Evolutionary conservation across 2,797 vertebrate genomes (phyloP).

Genomic region (Epinephelus awoara): DNA sequence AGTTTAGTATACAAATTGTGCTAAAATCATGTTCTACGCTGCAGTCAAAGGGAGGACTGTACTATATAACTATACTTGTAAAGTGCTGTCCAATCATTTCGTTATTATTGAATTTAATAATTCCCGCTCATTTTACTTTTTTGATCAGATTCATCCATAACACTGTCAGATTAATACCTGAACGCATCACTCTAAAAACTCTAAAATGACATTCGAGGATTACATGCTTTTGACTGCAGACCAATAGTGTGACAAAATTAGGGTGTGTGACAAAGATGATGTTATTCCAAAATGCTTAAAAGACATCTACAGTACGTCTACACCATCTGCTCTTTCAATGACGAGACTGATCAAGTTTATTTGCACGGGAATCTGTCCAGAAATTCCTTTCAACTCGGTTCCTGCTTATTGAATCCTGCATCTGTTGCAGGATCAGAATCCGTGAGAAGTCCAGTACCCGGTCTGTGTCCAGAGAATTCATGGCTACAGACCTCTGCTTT

Average conservation of each 20-base stretch:
- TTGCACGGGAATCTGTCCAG: slow-evolving; percentile 43
- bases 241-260: slow-evolving; percentile 49
- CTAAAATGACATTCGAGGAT: slow-evolving; percentile 41
- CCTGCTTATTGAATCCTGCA: slow-evolving; percentile 24
- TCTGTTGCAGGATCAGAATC: slow-evolving; percentile 13
- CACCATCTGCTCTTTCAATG: slow-evolving; percentile 35
- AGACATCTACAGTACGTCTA: slow-evolving; percentile 42
- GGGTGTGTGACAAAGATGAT: slow-evolving; percentile 14
- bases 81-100: slow-evolving; percentile 65
- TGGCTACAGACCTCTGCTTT: slow-evolving; percentile 15
- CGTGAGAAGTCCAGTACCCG: slow-evolving; percentile 44
- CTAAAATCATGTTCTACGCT: slow-evolving; percentile 13
- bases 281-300: slow-evolving; percentile 15
- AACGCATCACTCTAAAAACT: slow-evolving; percentile 37
- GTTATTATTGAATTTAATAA: slow-evolving; percentile 27
- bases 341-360: slow-evolving; percentile 18
- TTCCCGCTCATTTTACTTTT: slow-evolving; percentile 15
- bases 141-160: slow-evolving; percentile 43
- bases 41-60: slow-evolving; percentile 3
- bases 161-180: slow-evolving; percentile 54
- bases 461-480: slow-evolving; percentile 18
- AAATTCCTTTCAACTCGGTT: slow-evolving; percentile 26
- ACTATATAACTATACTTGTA: slow-evolving; percentile 34
- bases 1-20: background rate
- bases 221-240: slow-evolving; percentile 23